Evolutionary conservation across 2,797 vertebrate genomes (phyloP).

Genomic region (Rhadinocentrus ornatus): DNA sequence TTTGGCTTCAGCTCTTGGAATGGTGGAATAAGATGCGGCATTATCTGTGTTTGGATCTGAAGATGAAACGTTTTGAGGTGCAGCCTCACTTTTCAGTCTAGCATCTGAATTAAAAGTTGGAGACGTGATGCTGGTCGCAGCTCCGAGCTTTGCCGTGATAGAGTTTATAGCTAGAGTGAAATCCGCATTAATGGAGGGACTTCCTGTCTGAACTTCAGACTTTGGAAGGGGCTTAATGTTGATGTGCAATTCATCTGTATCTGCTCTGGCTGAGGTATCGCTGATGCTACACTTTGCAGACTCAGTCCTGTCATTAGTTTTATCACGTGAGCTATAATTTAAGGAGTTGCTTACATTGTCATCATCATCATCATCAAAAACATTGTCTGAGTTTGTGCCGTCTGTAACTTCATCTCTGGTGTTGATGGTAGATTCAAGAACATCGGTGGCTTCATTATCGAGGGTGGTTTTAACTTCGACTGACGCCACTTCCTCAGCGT

Average conservation of each 20-base stretch:
- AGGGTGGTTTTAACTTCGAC: conserved; percentile 1
- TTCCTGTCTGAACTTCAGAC: conserved; percentile 24
- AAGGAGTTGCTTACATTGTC: conserved; percentile 38
- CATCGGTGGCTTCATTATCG: conserved; percentile 35
- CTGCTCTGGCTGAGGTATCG: conserved; percentile 7
- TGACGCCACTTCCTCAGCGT: conserved; percentile 25
- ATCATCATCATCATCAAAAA: conserved; percentile 68
- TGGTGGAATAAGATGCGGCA: conserved; percentile 11
- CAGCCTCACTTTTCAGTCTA: conserved; percentile 17
- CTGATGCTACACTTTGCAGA: conserved; percentile 8
- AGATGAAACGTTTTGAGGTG: conserved; percentile 6
- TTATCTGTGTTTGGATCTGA: conserved; percentile 12
- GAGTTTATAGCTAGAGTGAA: conserved; percentile 59
- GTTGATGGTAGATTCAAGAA: conserved; percentile 25
- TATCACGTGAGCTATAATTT: conserved; percentile 33
- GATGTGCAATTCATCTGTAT: conserved; percentile 27
- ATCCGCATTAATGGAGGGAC: conserved; percentile 40
- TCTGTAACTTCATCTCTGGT: conserved; percentile 68
- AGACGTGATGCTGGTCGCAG: conserved; percentile 45
- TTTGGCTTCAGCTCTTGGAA: conserved; percentile 20
- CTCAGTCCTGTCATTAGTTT: conserved; percentile 17
- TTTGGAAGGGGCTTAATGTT: conserved; percentile 3
- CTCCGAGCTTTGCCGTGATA: conserved; percentile 67
- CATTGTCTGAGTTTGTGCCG: conserved; percentile 74
- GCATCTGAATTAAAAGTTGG: conserved; percentile 47